Conservation (phyloP, 37 sponge, comb jelly and placozoan species). For the Diacarnus erythraeanus region DNA sequence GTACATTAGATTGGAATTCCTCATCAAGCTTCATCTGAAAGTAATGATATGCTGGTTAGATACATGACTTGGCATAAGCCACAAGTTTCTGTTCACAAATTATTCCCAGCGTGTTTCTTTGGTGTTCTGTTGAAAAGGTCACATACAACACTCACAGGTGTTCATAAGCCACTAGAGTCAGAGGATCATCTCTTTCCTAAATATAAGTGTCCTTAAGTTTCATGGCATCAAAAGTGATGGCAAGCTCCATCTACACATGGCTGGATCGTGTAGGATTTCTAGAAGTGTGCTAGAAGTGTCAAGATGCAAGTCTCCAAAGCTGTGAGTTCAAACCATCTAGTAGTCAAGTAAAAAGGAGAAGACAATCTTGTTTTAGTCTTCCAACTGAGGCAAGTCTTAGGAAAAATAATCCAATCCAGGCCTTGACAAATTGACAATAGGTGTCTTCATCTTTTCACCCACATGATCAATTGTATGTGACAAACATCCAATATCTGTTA, state of each 20-base stretch:
- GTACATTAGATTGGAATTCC: background rate
- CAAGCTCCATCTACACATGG: constrained; percentile 6
- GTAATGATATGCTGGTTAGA: constrained; percentile 14
- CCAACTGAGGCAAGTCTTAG: background rate
- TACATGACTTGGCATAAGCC: constrained; percentile 12
- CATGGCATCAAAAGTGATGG: background rate
- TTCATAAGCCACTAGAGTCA: constrained; percentile 1
- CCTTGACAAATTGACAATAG: no score
- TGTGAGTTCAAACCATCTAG: constrained; percentile 32
- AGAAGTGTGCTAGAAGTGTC: constrained; percentile 1
- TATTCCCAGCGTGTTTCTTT: background rate
- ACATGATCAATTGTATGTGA: constrained; percentile 4
- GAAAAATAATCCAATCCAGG: constrained; percentile 1
- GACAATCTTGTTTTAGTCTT: background rate
- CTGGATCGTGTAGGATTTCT: background rate
- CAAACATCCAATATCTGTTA: constrained; percentile 19
- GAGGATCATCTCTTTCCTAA: no score
- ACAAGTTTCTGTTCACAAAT: background rate
- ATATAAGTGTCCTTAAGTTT: background rate
- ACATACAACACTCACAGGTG: background rate
- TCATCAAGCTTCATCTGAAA: constrained; percentile 8
- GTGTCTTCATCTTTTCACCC: constrained; percentile 11
- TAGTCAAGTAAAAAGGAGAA: background rate
- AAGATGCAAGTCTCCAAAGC: constrained; percentile 14
- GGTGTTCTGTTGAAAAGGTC: background rate